Evolutionary conservation across 1,140 invertebrate species (phyloP), one percentile per base, ranked within the genome.

Genomic region (Dendroctonus ponderosae): DNA sequence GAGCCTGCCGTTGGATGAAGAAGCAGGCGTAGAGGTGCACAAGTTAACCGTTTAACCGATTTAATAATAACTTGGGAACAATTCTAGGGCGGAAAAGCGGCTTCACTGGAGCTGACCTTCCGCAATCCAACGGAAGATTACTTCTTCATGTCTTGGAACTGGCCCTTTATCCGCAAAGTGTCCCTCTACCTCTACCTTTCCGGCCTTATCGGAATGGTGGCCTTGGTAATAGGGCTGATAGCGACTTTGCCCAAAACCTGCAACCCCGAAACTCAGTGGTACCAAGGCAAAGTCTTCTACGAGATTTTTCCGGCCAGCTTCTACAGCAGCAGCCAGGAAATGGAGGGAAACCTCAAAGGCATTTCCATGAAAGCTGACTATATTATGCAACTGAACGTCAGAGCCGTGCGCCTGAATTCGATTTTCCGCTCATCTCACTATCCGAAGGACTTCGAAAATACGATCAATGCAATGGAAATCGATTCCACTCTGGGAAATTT

Each of bases 261-360:
- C 68, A 87, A 89, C 75, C 87, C 86, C 41, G 70, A 78, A 7
- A 78, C 82, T 3, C 81, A 88, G 60, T 94, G 91, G 91, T 91
- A 90, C 82, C 89, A 91, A 81, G 89, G 91, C 9, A 85, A 84
- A 57, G 80, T 91, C 2, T 87, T 93, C 72, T 93, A 93, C 74
- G 90, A 93, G 80, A 86, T 94, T 59, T 92, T 92, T 72, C 89
- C 90, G 3, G 88, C 88, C 0, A 91, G 89, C 49, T 93, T 92
- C 74, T 85, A 90, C 76, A 91, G 92, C 73, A 87, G 87, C 0
- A 85, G 88, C 72, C 85, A 87, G 67, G 87, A 91, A 77, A 89
- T 89, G 4, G 83, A 87, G 68, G 90, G 90, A 38, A 89, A 93
- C 77, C 76, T 93, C 0, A 84, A 81, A 69, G 91, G 90, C 0